phyloP scores from a whole-genome alignment of 2,113 vertebrate genomes.

The Dasyprocta punctata region DNA sequence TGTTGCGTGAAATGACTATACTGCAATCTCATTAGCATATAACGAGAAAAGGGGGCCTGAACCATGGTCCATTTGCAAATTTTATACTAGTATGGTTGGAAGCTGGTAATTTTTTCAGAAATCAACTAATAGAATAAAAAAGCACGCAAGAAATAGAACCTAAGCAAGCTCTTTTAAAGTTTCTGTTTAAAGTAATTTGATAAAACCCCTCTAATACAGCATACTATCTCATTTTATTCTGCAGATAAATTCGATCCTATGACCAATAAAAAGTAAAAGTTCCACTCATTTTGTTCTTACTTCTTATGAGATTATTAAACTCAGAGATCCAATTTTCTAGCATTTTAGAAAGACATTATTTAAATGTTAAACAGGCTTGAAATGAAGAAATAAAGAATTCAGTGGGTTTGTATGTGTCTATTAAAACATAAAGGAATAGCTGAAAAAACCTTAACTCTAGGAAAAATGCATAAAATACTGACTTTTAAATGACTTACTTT shows the following conservation, averaged over 20 bases:
- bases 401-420: slow-evolving; percentile 21
- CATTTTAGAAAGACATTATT: slow-evolving; percentile 61
- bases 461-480: not conserved
- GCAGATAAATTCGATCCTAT: slow-evolving; percentile 67
- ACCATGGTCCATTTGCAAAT: slow-evolving; percentile 18
- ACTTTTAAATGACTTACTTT: slow-evolving; percentile 41
- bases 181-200: slow-evolving; percentile 64
- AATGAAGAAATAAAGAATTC: slow-evolving; percentile 65
- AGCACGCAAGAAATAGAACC: slow-evolving; percentile 41
- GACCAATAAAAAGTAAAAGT: slow-evolving; percentile 73
- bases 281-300: slow-evolving; percentile 58
- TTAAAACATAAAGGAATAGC: slow-evolving; percentile 34
- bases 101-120: slow-evolving; percentile 50
- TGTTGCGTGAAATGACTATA: slow-evolving; percentile 26
- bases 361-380: slow-evolving; percentile 62
- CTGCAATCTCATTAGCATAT: not conserved
- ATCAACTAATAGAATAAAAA: slow-evolving; percentile 25
- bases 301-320: slow-evolving; percentile 72
- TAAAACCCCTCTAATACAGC: slow-evolving; percentile 50
- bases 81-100: not conserved
- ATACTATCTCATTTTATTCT: slow-evolving; percentile 67
- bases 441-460: not conserved
- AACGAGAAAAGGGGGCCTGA: not conserved
- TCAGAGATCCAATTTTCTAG: slow-evolving; percentile 61
- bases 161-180: slow-evolving; percentile 23